These are phyloP conservation scores for Conchocele bisecta DNA, from an alignment of 2,888 invertebrate species.

Conservation along the genomic window DNA sequence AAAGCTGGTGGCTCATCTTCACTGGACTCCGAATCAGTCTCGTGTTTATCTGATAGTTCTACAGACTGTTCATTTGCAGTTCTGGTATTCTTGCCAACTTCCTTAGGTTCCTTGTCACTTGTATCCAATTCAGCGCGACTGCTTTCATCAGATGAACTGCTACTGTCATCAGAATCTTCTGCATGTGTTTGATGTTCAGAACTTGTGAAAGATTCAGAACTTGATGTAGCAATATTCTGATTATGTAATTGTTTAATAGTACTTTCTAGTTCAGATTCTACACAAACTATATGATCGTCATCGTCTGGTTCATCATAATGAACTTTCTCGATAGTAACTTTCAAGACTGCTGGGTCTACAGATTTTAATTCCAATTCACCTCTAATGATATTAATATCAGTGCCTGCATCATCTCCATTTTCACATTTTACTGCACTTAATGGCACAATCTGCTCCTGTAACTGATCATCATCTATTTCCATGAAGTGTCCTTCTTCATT, in stretches of 20 bases:
- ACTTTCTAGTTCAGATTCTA: constrained; percentile 2
- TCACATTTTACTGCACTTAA: neutral
- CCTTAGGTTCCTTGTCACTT: no score
- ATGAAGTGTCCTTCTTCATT: no score
- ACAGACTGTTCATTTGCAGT: no score
- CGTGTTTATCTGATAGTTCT: no score
- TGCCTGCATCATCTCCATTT: neutral
- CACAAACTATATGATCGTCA: neutral
- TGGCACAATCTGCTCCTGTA: no score
- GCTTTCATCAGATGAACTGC: no score
- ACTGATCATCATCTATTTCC: no score
- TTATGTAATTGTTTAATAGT: constrained; percentile 13
- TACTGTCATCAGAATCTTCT: no score
- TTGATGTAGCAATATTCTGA: constrained; percentile 13
- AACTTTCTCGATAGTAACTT: neutral
- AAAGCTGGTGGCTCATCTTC: constrained; percentile 29
- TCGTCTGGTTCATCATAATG: neutral
- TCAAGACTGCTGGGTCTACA: neutral
- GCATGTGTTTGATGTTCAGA: no score
- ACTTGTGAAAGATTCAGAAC: constrained; percentile 18
- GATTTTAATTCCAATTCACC: neutral
- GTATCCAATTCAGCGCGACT: no score
- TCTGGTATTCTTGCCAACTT: no score
- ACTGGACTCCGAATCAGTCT: neutral
- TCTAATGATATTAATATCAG: no score